Evolutionary conservation across 1,140 invertebrate genomes (phyloP).

Genomic region (Drosophila watanabei): DNA sequence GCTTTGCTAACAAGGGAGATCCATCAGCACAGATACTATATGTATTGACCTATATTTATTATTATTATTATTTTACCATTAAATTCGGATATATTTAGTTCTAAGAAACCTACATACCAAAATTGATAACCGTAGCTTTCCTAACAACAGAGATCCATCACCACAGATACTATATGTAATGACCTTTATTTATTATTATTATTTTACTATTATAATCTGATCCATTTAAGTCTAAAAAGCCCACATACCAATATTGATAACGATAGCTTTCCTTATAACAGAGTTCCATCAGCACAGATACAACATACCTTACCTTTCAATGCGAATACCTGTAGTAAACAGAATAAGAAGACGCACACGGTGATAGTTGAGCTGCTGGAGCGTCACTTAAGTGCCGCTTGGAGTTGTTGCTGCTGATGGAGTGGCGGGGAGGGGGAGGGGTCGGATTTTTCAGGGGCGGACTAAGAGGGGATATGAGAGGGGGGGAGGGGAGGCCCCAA

Average conservation of each 20-base stretch:
- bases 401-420: slow-evolving; percentile 30
- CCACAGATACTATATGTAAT: background rate
- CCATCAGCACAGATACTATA: background rate
- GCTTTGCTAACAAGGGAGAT: background rate
- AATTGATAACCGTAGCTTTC: background rate
- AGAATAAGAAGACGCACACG: slow-evolving; percentile 38
- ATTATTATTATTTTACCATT: background rate
- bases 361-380: slow-evolving; percentile 79
- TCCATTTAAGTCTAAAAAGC: too few relatives aligned
- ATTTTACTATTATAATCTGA: background rate
- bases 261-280: background rate
- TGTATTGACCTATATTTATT: background rate
- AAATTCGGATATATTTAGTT: background rate
- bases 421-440: background rate
- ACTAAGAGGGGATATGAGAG: background rate
- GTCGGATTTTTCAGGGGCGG: slow-evolving; percentile 7
- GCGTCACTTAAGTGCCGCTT: slow-evolving; percentile 79
- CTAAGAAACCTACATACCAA: background rate
- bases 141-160: background rate
- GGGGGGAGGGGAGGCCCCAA: slow-evolving; percentile 30
- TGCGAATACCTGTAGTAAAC: slow-evolving; percentile 43
- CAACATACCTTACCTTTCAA: slow-evolving; percentile 32
- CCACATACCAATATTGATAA: background rate
- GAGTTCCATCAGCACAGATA: slow-evolving; percentile 5
- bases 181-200: background rate